Evolutionary conservation across 2,888 invertebrate species (phyloP), one percentile per base, ranked within the genome.

Genomic region (Ctena decussata): DNA sequence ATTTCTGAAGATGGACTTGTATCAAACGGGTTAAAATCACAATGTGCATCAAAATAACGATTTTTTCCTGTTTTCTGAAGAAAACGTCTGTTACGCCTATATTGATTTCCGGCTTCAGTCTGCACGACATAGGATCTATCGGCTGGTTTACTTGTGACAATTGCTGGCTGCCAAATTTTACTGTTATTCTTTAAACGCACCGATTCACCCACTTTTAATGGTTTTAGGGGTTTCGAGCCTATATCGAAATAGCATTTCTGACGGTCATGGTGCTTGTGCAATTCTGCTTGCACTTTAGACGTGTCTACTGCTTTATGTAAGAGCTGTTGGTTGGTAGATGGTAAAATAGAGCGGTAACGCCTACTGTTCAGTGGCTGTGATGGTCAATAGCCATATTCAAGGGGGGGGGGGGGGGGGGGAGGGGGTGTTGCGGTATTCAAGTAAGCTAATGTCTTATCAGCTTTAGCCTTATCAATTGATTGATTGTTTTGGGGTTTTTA

Each of bases 401-500:
- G 49, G 32, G 80, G 77, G n/a, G n/a, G n/a, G n/a, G n/a, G n/a
- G n/a, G n/a, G n/a, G n/a, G n/a, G n/a, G n/a, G n/a, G n/a, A n/a
- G n/a, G n/a, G n/a, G 24, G 69, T 70, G 39, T 77, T 84, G 37
- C 77, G 57, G 44, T 84, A 84, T 39, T 80, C 84, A 32, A 84
- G 77, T 41, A 41, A 41, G 18, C 57, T 75, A 44, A 84, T 18
- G 35, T 71, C 0, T 70, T 24, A 37, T 77, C 77, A 18, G 18
- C 46, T 30, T 82, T 71, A 0, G 85, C 81, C 70, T 90, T 90
- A 6, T 30, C 65, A 5, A 88, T 65, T 24, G 86, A 70, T 12
- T 71, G 70, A 60, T 90, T 90, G n/a, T n/a, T n/a, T n/a, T n/a
- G n/a, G 41, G 49, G 65, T 78, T 35, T 89, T 85, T 3, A 89